Evolutionary conservation across 2,888 invertebrate species (phyloP).

Genomic region (Parasteatoda lunata): DNA sequence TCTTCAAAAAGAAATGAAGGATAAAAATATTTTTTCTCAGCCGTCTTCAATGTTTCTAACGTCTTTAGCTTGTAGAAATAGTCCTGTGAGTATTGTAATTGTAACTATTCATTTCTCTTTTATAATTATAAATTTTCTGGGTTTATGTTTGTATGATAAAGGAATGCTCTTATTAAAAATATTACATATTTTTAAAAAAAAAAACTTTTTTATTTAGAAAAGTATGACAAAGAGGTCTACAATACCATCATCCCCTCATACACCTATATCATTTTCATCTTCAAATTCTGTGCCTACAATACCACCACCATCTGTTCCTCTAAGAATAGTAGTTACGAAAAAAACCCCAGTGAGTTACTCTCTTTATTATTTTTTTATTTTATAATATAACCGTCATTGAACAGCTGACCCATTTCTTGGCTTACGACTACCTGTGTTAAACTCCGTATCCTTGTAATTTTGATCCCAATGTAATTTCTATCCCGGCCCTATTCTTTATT

Average conservation of each 20-base stretch:
- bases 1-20: constrained; percentile 51
- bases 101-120: background rate
- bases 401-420: too few species aligned
- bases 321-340: constrained; percentile 47
- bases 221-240: too few species aligned
- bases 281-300: constrained; percentile 15
- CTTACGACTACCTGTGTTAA: too few species aligned
- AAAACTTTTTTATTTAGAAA: too few species aligned
- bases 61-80: background rate
- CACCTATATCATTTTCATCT: constrained; percentile 7
- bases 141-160: too few species aligned
- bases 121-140: background rate
- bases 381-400: too few species aligned
- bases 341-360: constrained; percentile 26
- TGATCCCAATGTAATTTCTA: too few species aligned
- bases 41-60: background rate
- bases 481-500: too few species aligned
- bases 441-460: background rate
- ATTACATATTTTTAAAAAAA: too few species aligned
- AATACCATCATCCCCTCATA: background rate
- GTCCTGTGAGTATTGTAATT: background rate
- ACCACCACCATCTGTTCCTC: constrained; percentile 51
- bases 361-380: background rate
- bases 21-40: constrained; percentile 14
- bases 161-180: too few species aligned